Evolutionary conservation across 2,888 invertebrate genomes (phyloP).

Genomic region (Spodoptera littoralis): DNA sequence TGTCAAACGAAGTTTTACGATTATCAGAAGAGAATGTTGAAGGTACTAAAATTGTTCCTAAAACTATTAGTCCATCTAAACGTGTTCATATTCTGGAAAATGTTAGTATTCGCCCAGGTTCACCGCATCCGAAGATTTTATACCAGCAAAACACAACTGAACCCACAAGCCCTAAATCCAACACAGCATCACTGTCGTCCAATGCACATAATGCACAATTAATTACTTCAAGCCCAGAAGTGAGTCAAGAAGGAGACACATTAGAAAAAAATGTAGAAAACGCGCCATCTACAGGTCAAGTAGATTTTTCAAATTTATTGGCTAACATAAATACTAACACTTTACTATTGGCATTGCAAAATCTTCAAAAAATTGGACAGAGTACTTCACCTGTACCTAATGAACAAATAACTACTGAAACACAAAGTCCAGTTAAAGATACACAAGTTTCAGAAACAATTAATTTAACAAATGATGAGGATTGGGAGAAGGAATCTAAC

Average conservation of each 20-base stretch:
- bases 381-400: constrained; percentile 53
- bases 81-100: constrained; percentile 79
- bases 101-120: constrained; percentile 69
- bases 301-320: constrained; percentile 77
- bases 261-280: constrained; percentile 26
- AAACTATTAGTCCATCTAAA: constrained; percentile 71
- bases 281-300: constrained; percentile 49
- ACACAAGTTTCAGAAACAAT: constrained; percentile 73
- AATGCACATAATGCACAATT: constrained; percentile 20
- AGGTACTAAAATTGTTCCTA: constrained; percentile 50
- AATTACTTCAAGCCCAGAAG: constrained; percentile 22
- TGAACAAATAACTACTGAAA: constrained; percentile 46
- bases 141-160: constrained; percentile 26
- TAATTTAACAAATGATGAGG: constrained; percentile 83
- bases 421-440: constrained; percentile 41
- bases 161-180: constrained; percentile 26
- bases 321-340: constrained; percentile 82
- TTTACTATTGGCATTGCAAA: constrained; percentile 80
- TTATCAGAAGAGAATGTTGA: constrained; percentile 51
- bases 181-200: not conserved
- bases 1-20: constrained; percentile 67
- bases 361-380: constrained; percentile 78
- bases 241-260: constrained; percentile 21
- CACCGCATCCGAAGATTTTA: constrained; percentile 28
- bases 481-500: constrained; percentile 82